Conservation (phyloP, 2,113 vertebrate genomes). For the Cochlearius cochlearius region DNA sequence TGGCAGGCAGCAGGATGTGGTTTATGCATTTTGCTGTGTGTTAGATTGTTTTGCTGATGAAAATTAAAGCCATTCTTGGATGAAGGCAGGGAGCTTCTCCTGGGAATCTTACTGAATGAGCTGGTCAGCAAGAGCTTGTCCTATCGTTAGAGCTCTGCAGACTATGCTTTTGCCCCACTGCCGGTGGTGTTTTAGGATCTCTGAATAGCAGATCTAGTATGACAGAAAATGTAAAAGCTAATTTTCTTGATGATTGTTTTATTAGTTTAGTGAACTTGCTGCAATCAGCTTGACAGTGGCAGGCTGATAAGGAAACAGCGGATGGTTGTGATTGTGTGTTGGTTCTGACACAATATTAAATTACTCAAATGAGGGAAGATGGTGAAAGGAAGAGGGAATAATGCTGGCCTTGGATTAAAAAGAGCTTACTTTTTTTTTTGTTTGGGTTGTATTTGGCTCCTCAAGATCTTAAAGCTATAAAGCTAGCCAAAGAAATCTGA, state of each 20-base stretch:
- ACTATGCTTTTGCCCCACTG: not conserved
- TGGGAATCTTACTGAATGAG: not conserved
- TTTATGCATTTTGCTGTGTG: constrained; percentile 29
- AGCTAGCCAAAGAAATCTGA: not conserved
- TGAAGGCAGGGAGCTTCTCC: not conserved
- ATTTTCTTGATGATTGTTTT: not conserved
- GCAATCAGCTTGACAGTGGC: not conserved
- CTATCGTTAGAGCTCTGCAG: not conserved
- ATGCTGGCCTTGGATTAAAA: not conserved
- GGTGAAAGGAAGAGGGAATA: not conserved
- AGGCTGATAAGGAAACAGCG: not conserved
- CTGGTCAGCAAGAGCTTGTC: not conserved
- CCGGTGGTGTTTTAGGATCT: not conserved
- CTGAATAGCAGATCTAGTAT: not conserved
- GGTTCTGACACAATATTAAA: not conserved
- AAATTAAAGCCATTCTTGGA: constrained; percentile 30
- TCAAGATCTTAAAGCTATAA: not conserved
- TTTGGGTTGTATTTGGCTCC: not conserved
- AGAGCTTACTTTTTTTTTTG: not conserved
- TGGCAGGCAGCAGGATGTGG: constrained; percentile 58
- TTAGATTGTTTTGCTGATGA: not conserved
- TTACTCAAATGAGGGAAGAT: not conserved
- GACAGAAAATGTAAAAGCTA: not conserved
- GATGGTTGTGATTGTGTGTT: not conserved
- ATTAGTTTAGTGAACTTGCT: not conserved